Base-by-base conservation (phyloP, 2,888 invertebrate genomes). In the Pollenia angustigena region DNA sequence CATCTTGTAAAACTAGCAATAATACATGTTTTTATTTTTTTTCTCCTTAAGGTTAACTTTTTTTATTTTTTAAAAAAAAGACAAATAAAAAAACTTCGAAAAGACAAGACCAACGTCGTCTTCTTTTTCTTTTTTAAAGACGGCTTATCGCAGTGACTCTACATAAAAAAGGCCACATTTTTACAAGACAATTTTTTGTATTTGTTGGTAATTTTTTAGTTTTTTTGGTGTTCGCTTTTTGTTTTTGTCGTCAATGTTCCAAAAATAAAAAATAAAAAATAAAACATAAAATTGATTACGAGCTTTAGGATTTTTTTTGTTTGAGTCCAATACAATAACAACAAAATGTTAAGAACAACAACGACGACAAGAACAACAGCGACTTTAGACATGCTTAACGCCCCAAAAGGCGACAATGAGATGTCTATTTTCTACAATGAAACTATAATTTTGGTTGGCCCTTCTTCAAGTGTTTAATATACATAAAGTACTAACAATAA, bases 1-100 rank as follows among this genome's bases (percentile, higher is more conserved):
- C 92, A 93, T 92, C 92, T 91, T 93, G 92, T 92, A 92, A 91
- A 93, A 93, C 93, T 90, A 91, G 92, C 90, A 90, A 90, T 90
- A 90, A 88, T 88, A 92, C 92, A 92, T 90, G 91, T 91, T 91
- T 91, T 75, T n/a, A 32, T 69, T 75, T 75, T 81, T 74, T 46
- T 50, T 48, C 16, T 58, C 10, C 1, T 48, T 18, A 4, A 46
- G 8, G 90, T 62, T 42, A 42, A 4, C 12, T 62, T 50, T 10
- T 56, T 42, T 56, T 40, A 1, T 66, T 64, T 46, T 58, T 60
- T 50, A 9, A 18, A 68, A 62, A 78, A 58, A 74, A 74, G 40
- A 66, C 32, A 32, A 74, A 72, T 4, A 16, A 66, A 54, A 62
- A 81, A 66, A 78, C 71, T 66, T 52, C 54, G 60, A 69, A 90